A percentile compares a stretch with the other conserved stretches of the same genome.
Evolutionary conservation across 2,113 vertebrate genomes (phyloP).

Genomic region (Acanthochromis polyacanthus): DNA sequence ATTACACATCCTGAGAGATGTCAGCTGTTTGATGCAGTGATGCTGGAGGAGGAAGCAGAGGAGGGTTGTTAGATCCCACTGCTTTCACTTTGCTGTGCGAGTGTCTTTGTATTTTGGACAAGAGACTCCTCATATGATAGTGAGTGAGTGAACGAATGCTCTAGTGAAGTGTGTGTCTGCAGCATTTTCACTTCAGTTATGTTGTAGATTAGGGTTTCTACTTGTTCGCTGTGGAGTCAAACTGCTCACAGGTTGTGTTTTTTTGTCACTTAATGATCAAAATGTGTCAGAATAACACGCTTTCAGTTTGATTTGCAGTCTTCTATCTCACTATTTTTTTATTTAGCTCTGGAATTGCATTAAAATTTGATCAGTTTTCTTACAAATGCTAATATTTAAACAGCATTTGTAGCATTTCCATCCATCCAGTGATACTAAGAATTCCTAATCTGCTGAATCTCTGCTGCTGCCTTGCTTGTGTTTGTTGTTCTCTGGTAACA

Average conservation of each 20-base stretch:
- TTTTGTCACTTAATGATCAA: too few relatives aligned
- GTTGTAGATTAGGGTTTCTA: background rate
- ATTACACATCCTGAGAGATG: slow-evolving; percentile 21
- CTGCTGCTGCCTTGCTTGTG: slow-evolving; percentile 17
- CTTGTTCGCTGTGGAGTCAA: background rate
- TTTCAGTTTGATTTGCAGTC: background rate
- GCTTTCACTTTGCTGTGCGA: background rate
- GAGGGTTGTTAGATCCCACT: slow-evolving; percentile 1
- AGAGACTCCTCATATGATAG: background rate
- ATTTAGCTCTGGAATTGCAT: too few relatives aligned
- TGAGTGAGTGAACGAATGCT: slow-evolving; percentile 8
- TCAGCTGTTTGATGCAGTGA: slow-evolving; percentile 41
- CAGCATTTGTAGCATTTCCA: too few relatives aligned
- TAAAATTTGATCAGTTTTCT: too few relatives aligned
- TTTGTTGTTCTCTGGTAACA: background rate
- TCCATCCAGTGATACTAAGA: too few relatives aligned
- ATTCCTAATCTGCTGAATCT: background rate
- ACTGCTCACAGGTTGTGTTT: background rate
- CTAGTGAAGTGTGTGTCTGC: background rate
- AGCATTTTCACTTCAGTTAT: background rate
- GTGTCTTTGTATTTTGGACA: slow-evolving; percentile 5
- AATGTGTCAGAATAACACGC: too few relatives aligned
- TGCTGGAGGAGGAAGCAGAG: slow-evolving; percentile 33
- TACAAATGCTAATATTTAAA: too few relatives aligned
- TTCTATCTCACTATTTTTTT: background rate